Conservation (phyloP, 2,113 vertebrate species). For the Castor canadensis region DNA sequence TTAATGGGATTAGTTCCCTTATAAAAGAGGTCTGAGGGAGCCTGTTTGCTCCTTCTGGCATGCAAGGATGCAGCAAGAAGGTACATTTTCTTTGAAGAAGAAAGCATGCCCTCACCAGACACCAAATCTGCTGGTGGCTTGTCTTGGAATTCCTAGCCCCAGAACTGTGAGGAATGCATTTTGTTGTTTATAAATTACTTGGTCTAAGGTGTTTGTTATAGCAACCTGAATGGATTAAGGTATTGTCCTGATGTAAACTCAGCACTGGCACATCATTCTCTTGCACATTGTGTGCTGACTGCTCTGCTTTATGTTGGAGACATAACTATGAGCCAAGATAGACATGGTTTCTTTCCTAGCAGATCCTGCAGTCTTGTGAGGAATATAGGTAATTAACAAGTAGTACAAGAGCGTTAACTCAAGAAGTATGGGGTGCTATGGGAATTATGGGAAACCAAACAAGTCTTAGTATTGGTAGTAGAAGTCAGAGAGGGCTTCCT, state of each 20-base stretch:
- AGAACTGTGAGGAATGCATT: background rate
- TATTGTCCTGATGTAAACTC: background rate
- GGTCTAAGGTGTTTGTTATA: background rate
- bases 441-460: background rate
- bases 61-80: background rate
- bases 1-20: background rate
- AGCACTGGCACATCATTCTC: background rate
- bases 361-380: background rate
- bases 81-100: background rate
- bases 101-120: background rate
- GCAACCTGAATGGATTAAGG: background rate
- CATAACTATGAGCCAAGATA: background rate
- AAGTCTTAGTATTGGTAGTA: background rate
- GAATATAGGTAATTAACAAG: background rate
- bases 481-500: background rate
- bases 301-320: background rate
- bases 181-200: background rate
- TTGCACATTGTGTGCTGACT: background rate
- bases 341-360: background rate
- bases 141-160: background rate
- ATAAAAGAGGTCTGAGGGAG: background rate
- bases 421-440: background rate
- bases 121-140: background rate
- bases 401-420: background rate
- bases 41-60: background rate